phyloP scores from a whole-genome alignment of 2,888 invertebrate species.

The Tenthredo amoena region DNA sequence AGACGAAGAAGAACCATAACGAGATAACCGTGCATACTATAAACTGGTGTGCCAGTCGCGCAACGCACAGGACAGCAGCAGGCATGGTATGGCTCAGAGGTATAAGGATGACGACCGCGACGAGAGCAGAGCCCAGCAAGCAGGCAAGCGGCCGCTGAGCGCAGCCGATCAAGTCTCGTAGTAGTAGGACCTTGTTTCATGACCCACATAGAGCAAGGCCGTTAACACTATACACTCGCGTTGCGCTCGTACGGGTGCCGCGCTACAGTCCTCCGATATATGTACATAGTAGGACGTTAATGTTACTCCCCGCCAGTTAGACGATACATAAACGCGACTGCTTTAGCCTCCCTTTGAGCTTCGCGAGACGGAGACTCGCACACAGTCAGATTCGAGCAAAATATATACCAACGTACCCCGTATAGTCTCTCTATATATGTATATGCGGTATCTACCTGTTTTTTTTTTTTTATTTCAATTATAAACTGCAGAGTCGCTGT shows the following conservation, averaged over 20 bases:
- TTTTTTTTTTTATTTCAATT: constrained; percentile 45
- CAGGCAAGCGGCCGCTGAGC: constrained; percentile 4
- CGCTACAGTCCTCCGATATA: constrained; percentile 26
- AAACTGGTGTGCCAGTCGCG: neutral
- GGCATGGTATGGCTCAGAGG: neutral
- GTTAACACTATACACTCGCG: constrained; percentile 72
- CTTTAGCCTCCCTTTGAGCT: constrained; percentile 21
- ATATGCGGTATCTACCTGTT: neutral
- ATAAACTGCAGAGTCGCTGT: constrained; percentile 32
- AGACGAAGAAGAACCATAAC: neutral
- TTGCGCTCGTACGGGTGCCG: constrained; percentile 65
- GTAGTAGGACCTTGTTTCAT: constrained; percentile 76
- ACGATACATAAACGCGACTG: neutral
- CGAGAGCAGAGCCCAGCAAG: neutral
- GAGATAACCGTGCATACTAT: constrained; percentile 11
- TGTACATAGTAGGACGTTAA: constrained; percentile 27
- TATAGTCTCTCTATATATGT: neutral
- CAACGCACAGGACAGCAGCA: neutral
- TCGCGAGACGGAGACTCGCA: neutral
- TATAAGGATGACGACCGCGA: neutral
- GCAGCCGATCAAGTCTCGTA: constrained; percentile 60
- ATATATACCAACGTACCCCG: neutral
- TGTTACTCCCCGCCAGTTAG: neutral
- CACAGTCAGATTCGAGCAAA: neutral
- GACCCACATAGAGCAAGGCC: constrained; percentile 78